Evolutionary conservation across 2,888 invertebrate genomes (phyloP).

Genomic region (Artemia sp.): DNA sequence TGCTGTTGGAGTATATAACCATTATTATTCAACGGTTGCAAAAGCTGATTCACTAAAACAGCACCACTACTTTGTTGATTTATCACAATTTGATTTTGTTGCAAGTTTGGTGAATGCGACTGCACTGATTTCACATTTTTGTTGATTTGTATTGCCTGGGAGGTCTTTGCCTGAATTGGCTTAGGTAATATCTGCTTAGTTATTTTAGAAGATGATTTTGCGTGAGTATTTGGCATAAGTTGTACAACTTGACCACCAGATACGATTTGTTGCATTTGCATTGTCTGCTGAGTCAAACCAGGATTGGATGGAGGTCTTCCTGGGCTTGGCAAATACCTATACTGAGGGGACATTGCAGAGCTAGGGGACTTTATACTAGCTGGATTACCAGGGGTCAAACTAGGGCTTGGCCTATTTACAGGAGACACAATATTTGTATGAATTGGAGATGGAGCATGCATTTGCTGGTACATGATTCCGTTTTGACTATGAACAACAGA

Average conservation of each 20-base stretch:
- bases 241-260: conserved; percentile 8
- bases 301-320: conserved; percentile 12
- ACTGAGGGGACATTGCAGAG: conserved; percentile 1
- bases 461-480: conserved; percentile 10
- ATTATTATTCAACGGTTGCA: not conserved
- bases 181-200: conserved; percentile 4
- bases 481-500: not conserved
- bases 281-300: not conserved
- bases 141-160: not conserved
- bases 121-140: not conserved
- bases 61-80: conserved; percentile 9
- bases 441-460: conserved; percentile 9
- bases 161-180: not conserved
- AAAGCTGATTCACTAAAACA: conserved; percentile 1
- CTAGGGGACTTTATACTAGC: conserved; percentile 11
- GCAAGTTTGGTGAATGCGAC: not conserved
- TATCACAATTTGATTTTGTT: not conserved
- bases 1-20: conserved; percentile 35
- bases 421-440: conserved; percentile 2
- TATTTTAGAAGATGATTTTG: not conserved
- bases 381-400: not conserved
- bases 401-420: not conserved
- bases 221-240: not conserved
- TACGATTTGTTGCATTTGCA: conserved; percentile 3
- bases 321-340: not conserved